phyloP scores from a whole-genome alignment of 2,797 vertebrate genomes.

The Neopelma chrysocephalum region DNA sequence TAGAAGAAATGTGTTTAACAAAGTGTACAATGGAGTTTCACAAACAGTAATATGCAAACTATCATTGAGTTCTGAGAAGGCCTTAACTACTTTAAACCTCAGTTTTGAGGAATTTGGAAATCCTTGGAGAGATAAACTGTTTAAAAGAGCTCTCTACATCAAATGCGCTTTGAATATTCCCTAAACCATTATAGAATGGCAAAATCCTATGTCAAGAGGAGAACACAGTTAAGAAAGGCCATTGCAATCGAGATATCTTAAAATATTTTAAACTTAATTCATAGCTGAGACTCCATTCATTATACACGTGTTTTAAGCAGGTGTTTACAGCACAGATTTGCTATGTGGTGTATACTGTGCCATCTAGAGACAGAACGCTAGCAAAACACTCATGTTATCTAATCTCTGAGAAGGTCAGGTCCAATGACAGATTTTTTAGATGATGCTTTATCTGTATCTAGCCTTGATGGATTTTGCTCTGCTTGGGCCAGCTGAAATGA shows the following conservation, averaged over 20 bases:
- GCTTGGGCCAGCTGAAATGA: background rate
- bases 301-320: background rate
- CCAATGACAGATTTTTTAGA: background rate
- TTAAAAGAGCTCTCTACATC: background rate
- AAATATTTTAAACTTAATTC: background rate
- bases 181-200: background rate
- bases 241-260: background rate
- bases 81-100: background rate
- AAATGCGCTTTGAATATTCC: background rate
- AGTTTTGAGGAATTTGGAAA: background rate
- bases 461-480: background rate
- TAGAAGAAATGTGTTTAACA: background rate
- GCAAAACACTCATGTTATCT: fast-evolving
- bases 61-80: background rate
- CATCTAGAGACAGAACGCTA: background rate
- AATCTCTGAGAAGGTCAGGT: background rate
- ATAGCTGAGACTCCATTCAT: background rate
- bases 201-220: background rate
- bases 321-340: background rate
- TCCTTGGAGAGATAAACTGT: background rate
- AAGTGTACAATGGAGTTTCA: background rate
- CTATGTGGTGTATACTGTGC: background rate
- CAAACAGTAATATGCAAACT: background rate
- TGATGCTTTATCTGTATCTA: background rate
- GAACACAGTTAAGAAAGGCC: background rate